Conservation (phyloP, 1,140 invertebrate genomes). For the Steinernema feltiae region DNA sequence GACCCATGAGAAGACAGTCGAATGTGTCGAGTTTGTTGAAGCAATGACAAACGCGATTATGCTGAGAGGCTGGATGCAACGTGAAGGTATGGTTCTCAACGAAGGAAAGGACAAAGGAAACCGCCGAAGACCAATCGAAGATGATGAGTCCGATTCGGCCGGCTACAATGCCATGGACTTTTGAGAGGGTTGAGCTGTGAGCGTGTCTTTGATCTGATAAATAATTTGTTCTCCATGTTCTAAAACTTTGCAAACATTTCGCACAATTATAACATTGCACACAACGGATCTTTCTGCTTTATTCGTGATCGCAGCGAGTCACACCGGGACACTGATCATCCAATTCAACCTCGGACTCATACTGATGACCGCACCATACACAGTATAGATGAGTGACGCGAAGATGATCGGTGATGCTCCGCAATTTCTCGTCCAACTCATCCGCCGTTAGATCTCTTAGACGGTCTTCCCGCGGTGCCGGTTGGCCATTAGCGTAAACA, state of each 20-base stretch:
- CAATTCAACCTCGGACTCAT: background rate
- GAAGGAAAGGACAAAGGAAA: background rate
- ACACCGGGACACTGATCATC: background rate
- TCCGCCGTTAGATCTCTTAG: constrained; percentile 60
- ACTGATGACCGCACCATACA: constrained; percentile 68
- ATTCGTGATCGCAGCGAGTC: background rate
- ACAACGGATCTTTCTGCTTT: background rate
- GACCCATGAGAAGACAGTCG: background rate
- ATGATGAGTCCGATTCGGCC: background rate
- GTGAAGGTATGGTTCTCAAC: background rate
- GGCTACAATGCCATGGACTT: background rate
- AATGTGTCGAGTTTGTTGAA: background rate
- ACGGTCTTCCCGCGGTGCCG: constrained; percentile 19
- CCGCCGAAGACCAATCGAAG: background rate
- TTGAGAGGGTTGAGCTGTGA: background rate
- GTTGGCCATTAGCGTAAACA: constrained; percentile 25
- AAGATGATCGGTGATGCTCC: constrained; percentile 66
- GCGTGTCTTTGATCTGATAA: background rate
- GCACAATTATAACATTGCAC: background rate
- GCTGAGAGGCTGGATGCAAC: background rate
- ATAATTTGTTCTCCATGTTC: background rate
- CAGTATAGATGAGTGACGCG: constrained; percentile 70
- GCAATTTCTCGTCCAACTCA: constrained; percentile 62
- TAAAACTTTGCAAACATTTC: background rate
- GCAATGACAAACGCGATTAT: background rate